Percentiles rank a stretch among this genome's conserved stretches.
These are phyloP conservation scores for Arnoldichthys spilopterus DNA, from an alignment of 2,797 vertebrate species.

Conservation along the genomic window DNA sequence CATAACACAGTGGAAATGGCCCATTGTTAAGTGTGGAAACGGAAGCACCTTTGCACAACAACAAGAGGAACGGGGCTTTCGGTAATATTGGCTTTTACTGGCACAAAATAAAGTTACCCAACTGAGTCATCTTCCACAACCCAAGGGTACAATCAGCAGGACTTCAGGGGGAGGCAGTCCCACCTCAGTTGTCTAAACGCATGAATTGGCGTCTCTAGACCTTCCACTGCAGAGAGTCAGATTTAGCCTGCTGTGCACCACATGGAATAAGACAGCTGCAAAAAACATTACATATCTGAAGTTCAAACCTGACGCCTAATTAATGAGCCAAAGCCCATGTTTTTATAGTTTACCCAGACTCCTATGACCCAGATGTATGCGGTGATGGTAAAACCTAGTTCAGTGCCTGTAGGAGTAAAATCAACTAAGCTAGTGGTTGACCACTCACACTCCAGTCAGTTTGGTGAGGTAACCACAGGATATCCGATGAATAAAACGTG, in stretches of 20 bases:
- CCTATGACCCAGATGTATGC: constrained; percentile 25
- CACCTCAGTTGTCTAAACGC: background rate
- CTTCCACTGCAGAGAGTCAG: constrained; percentile 25
- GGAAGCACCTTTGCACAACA: constrained; percentile 82
- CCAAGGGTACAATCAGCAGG: constrained; percentile 23
- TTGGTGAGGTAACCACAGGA: constrained; percentile 25
- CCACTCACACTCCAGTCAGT: constrained; percentile 22
- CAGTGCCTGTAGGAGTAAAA: constrained; percentile 2
- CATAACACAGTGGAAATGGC: constrained; percentile 74
- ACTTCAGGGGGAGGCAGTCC: constrained; percentile 27
- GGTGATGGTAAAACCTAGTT: background rate
- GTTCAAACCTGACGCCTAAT: background rate
- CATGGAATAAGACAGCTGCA: constrained; percentile 10
- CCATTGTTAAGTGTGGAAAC: constrained; percentile 75
- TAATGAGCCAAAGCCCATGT: constrained; percentile 48
- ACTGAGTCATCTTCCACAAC: constrained; percentile 56
- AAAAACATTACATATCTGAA: constrained; percentile 17
- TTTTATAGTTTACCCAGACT: background rate
- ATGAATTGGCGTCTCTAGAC: constrained; percentile 18
- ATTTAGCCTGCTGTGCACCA: background rate
- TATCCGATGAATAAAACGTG: constrained; percentile 13
- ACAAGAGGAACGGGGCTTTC: constrained; percentile 66
- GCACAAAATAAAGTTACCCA: constrained; percentile 59
- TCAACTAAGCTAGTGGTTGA: constrained; percentile 32
- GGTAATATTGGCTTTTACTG: constrained; percentile 59